Percentiles rank a stretch among this genome's conserved stretches.
Conservation (phyloP, 2,113 vertebrate genomes). For the Syrrhaptes paradoxus region DNA sequence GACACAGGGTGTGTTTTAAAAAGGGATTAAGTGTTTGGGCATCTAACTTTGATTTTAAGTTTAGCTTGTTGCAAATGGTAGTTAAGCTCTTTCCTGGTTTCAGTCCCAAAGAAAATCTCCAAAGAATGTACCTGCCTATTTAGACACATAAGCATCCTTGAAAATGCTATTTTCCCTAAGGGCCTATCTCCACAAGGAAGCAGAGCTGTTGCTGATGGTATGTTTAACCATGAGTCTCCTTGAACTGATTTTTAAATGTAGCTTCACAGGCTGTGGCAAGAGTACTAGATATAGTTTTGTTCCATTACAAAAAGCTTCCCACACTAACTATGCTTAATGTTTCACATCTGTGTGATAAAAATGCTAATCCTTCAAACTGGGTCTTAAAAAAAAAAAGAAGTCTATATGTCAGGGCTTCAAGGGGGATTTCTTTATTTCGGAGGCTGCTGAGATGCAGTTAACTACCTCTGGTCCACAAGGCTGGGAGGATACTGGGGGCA, state of each 20-base stretch:
- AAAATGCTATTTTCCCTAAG: not conserved
- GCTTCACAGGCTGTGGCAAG: not conserved
- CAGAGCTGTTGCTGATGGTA: not conserved
- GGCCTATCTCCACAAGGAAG: not conserved
- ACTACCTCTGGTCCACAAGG: not conserved
- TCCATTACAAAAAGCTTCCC: not conserved
- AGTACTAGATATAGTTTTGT: not conserved
- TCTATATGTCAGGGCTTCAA: not conserved
- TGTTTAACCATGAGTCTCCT: not conserved
- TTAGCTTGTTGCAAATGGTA: not conserved
- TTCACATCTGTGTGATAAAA: not conserved
- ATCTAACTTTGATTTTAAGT: not conserved
- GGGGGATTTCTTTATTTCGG: not conserved
- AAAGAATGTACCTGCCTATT: not conserved
- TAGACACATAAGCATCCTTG: not conserved
- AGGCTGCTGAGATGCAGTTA: not conserved
- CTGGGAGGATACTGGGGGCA: not conserved
- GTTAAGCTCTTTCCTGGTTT: not conserved
- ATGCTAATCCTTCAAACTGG: not conserved
- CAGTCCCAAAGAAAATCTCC: not conserved
- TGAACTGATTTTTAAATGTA: not conserved
- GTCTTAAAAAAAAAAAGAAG: not conserved
- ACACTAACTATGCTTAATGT: not conserved
- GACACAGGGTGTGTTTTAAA: not conserved
- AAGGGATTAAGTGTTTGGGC: not conserved